Evolutionary conservation across 2,888 invertebrate species (phyloP).

Genomic region (Urechis unicinctus): DNA sequence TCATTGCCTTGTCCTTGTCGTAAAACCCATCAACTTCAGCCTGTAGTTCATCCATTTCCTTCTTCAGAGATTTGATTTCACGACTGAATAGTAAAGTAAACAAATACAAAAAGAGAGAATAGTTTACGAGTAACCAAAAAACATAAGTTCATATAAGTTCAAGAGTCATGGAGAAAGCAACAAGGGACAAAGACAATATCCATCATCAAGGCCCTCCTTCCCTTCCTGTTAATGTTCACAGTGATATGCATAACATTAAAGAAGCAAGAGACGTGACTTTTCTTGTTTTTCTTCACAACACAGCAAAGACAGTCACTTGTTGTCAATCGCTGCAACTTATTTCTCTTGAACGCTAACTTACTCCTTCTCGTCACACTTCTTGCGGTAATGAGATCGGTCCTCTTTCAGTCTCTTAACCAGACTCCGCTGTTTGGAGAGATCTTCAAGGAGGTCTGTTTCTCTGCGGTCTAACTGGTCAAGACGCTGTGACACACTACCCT

Average conservation of each 20-base stretch:
- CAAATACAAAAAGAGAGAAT: neutral
- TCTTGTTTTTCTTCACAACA: too few species aligned
- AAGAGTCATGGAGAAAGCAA: too few species aligned
- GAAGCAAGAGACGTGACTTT: too few species aligned
- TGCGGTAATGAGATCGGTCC: constrained; percentile 32
- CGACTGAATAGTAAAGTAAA: constrained; percentile 13
- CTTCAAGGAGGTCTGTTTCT: constrained; percentile 44
- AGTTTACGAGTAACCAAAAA: too few species aligned
- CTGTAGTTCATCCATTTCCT: constrained; percentile 21
- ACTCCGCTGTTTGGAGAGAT: constrained; percentile 30
- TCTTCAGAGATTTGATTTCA: constrained; percentile 20
- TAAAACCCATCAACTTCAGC: constrained; percentile 17
- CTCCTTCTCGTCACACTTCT: constrained; percentile 32
- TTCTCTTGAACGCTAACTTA: too few species aligned
- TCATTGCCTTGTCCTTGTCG: constrained; percentile 12
- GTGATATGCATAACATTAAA: too few species aligned
- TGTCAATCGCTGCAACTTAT: too few species aligned
- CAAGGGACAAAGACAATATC: too few species aligned
- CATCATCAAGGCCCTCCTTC: too few species aligned
- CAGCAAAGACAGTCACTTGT: too few species aligned
- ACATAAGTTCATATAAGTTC: too few species aligned
- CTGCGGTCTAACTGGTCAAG: constrained; percentile 43
- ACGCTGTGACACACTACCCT: constrained; percentile 37
- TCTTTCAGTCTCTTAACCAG: constrained; percentile 33
- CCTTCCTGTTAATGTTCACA: too few species aligned